Evolutionary conservation across 2,888 invertebrate species (phyloP).

Genomic region (Eilema depressum): DNA sequence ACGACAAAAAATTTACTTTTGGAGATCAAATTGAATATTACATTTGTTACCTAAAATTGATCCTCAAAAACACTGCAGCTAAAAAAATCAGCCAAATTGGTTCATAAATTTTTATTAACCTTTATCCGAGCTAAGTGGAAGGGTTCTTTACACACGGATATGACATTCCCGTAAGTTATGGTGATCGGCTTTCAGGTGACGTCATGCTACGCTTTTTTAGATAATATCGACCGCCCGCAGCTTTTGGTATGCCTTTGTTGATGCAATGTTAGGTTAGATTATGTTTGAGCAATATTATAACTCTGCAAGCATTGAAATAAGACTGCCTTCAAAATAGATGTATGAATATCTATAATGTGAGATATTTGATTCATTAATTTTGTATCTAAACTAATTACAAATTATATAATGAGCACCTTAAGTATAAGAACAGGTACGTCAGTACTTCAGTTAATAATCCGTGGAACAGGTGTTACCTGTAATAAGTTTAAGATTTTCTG

Average conservation of each 20-base stretch:
- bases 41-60: not conserved
- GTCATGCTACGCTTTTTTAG: constrained; percentile 41
- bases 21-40: not conserved
- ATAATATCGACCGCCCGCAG: constrained; percentile 36
- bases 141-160: constrained; percentile 47
- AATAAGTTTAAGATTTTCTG: too few relatives aligned
- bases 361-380: too few relatives aligned
- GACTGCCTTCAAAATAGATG: not conserved
- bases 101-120: constrained; percentile 33
- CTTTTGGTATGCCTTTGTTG: constrained; percentile 1
- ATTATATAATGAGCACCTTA: too few relatives aligned
- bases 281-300: not conserved
- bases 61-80: not conserved
- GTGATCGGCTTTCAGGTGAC: constrained; percentile 47
- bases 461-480: too few relatives aligned
- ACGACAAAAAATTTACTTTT: too few relatives aligned
- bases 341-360: too few relatives aligned
- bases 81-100: constrained; percentile 28
- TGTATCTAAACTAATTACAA: too few relatives aligned
- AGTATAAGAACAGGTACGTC: too few relatives aligned
- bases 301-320: not conserved
- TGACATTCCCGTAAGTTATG: constrained; percentile 49
- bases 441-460: too few relatives aligned
- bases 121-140: constrained; percentile 51
- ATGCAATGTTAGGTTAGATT: not conserved